phyloP scores from a whole-genome alignment of 2,888 invertebrate species.

The Lochmaea crataegi region DNA sequence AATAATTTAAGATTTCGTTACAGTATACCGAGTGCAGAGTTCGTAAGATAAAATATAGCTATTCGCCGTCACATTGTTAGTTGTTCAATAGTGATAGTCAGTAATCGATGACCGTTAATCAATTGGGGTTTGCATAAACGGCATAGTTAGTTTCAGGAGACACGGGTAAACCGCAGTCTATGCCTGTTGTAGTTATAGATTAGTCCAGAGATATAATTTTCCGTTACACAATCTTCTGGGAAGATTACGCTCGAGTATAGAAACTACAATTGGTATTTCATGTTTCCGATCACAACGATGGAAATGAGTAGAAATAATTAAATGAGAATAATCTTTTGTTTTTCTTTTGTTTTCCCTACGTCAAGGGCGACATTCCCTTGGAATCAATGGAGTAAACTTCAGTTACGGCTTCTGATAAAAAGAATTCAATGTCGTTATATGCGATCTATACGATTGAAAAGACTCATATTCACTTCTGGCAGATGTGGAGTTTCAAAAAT shows the following conservation, averaged over 20 bases:
- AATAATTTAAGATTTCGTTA: too few species aligned
- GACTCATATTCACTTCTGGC: too few species aligned
- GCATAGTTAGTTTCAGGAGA: constrained; percentile 6
- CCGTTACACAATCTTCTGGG: not conserved
- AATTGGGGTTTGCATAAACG: not conserved
- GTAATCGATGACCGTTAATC: not conserved
- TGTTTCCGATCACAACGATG: not conserved
- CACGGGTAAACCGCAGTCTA: constrained; percentile 4
- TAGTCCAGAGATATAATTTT: constrained; percentile 2
- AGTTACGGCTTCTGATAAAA: too few species aligned
- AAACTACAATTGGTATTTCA: not conserved
- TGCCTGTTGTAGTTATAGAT: not conserved
- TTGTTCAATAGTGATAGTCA: not conserved
- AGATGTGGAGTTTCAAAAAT: too few species aligned
- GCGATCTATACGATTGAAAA: too few species aligned
- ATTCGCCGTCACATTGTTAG: not conserved
- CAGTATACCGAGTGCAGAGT: too few species aligned
- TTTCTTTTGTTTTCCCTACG: too few species aligned
- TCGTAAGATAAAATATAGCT: not conserved
- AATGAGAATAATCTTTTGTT: too few species aligned
- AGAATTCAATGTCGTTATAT: too few species aligned
- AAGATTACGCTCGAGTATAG: not conserved
- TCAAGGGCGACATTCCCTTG: too few species aligned
- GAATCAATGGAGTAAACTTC: too few species aligned
- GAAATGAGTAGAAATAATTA: not conserved